Evolutionary conservation across 2,113 vertebrate genomes (phyloP), one percentile per base, ranked within the genome.

Genomic region (Rhabdornis inornatus): DNA sequence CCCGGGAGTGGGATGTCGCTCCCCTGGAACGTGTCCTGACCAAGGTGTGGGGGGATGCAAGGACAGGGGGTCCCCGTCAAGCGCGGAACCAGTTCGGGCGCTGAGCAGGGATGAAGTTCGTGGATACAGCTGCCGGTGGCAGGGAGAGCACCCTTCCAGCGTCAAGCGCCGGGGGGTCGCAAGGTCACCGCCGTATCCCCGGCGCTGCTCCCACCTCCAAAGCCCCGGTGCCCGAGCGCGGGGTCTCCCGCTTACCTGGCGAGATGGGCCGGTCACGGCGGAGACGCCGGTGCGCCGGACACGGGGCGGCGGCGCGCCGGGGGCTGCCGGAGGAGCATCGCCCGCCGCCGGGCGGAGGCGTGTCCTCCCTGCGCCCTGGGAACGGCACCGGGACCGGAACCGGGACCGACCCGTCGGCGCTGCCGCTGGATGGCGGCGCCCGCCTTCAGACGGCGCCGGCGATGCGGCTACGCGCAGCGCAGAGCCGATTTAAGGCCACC

Each of bases 401-500:
- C 64, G 89, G 84, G 71, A 86, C 86, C 59, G 81, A 81, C 64
- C 89, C 90, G 90, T 87, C 65, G 56, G 90, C 45, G 87, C 60
- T 76, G 63, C 80, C 74, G 56, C 74, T 4, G 87, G 87, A 69
- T 92, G 91, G 68, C 56, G 28, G 90, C 45, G 66, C 40, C 89
- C 65, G 63, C 91, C 86, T 91, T 89, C 91, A 72, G 92, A 90
- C 95, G 81, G 92, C 66, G 83, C 61, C 80, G 65, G 91, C 71
- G 70, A 84, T 86, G 89, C 93, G 37, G 92, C 13, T 53, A 77
- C 80, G 66, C 40, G 89, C 90, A 35, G 85, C 91, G 68, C 88
- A 92, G 86, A 84, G 69, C 79, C 45, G 70, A 65, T 89, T 97
- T 97, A 96, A 96, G 95, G 95, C 91, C 87, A 56, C 79, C 68